These are phyloP conservation scores for Osmoderma eremita DNA, from an alignment of 2,888 invertebrate genomes.

Conservation along the genomic window DNA sequence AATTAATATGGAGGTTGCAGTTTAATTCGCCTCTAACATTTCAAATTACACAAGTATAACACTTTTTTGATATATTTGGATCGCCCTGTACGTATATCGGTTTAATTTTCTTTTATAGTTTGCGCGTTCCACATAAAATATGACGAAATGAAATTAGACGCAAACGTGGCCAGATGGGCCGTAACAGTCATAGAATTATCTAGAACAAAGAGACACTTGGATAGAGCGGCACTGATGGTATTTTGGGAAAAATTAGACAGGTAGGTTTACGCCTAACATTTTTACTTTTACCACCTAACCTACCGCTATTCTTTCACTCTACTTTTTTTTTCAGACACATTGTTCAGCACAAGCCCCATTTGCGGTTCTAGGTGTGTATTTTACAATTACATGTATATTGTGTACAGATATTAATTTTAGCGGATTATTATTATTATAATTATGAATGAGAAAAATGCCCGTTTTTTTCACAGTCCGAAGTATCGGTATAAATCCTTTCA, in stretches of 20 bases:
- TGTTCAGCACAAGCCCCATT: conserved; percentile 87
- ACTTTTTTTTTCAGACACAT: conserved; percentile 74
- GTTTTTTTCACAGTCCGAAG: too few species aligned
- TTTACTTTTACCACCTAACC: neutral
- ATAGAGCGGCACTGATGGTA: conserved; percentile 92
- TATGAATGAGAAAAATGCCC: neutral
- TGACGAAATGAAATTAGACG: conserved; percentile 93
- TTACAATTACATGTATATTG: conserved; percentile 36
- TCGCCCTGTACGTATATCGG: too few species aligned
- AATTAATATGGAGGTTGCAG: too few species aligned
- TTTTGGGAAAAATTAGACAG: conserved; percentile 98
- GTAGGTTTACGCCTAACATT: conserved; percentile 66
- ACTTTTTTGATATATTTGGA: too few species aligned
- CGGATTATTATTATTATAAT: conserved; percentile 4
- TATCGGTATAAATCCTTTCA: too few species aligned
- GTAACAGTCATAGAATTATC: conserved; percentile 93
- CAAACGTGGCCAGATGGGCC: conserved; percentile 96
- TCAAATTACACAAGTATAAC: too few species aligned
- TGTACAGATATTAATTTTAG: conserved; percentile 40
- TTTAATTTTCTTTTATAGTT: conserved; percentile 70
- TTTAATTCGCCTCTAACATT: too few species aligned
- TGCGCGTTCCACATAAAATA: conserved; percentile 78
- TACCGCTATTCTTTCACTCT: conserved; percentile 47
- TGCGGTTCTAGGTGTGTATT: conserved; percentile 71
- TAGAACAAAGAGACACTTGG: conserved; percentile 93